These are phyloP conservation scores for Verasper variegatus DNA, from an alignment of 2,113 vertebrate genomes.

Conservation along the genomic window DNA sequence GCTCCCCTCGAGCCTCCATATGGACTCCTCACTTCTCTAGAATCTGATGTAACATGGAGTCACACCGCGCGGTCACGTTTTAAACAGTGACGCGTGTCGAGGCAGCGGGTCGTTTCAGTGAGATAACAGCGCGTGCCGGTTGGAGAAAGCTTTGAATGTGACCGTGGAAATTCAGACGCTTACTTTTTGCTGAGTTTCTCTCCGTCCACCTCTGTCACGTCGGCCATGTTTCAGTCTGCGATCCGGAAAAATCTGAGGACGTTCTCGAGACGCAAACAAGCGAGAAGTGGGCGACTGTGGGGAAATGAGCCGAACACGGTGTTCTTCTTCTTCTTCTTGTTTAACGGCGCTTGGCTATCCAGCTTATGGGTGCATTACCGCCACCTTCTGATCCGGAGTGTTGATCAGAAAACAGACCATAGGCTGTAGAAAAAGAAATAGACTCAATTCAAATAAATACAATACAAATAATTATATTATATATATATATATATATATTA, in stretches of 20 bases:
- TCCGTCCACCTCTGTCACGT: constrained; percentile 71
- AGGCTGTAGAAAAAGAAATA: too few species aligned
- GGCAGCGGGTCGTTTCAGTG: neutral
- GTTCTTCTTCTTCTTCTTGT: too few species aligned
- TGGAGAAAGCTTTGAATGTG: rapidly evolving
- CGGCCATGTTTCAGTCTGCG: constrained; percentile 77
- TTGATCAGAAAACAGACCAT: too few species aligned
- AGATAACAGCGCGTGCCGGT: rapidly evolving
- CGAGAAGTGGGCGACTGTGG: neutral
- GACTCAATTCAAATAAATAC: too few species aligned
- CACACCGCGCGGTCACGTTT: neutral
- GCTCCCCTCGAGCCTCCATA: constrained; percentile 2
- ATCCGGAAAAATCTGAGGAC: constrained; percentile 1
- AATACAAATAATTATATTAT: too few species aligned
- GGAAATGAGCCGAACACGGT: neutral
- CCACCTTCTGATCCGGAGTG: too few species aligned
- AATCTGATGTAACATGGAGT: constrained; percentile 38
- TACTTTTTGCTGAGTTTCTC: constrained; percentile 86
- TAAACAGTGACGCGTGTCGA: neutral
- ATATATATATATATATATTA: too few species aligned
- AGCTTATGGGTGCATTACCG: too few species aligned
- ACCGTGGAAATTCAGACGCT: constrained; percentile 1
- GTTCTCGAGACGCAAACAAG: constrained; percentile 10
- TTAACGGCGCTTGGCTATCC: too few species aligned
- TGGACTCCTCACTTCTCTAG: constrained; percentile 13